Percentiles rank a stretch among this genome's conserved stretches.
phyloP scores from a whole-genome alignment of 2,888 invertebrate genomes.

The Cremastobaeus sp. region DNA sequence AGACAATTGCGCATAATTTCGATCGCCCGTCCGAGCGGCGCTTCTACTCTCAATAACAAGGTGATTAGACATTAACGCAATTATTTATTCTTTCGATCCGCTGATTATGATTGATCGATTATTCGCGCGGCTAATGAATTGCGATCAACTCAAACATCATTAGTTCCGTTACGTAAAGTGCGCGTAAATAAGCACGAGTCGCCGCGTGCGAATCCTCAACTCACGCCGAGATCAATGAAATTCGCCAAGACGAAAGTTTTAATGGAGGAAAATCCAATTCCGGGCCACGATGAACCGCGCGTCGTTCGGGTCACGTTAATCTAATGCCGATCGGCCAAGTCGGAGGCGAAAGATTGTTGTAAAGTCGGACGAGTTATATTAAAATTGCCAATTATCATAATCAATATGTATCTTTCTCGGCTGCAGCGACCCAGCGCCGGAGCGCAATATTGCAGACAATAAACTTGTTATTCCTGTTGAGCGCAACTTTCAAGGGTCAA shows the following conservation, averaged over 20 bases:
- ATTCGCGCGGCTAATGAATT: slow-evolving; percentile 52
- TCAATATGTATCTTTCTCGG: too few species aligned
- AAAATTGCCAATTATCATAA: slow-evolving; percentile 13
- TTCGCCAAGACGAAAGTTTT: too few species aligned
- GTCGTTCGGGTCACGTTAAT: too few species aligned
- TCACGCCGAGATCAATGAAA: neutral
- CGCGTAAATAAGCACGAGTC: neutral
- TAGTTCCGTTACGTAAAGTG: slow-evolving; percentile 32
- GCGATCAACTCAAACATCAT: slow-evolving; percentile 36
- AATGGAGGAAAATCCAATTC: too few species aligned
- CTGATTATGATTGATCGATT: slow-evolving; percentile 58
- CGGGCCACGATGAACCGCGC: too few species aligned
- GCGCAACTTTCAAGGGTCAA: slow-evolving; percentile 63
- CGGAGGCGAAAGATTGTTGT: too few species aligned
- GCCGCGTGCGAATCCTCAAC: neutral
- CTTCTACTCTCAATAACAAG: slow-evolving; percentile 58
- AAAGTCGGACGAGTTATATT: too few species aligned
- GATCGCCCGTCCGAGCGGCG: slow-evolving; percentile 34
- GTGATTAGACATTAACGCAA: slow-evolving; percentile 54
- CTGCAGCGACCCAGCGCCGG: too few species aligned
- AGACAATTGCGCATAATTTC: slow-evolving; percentile 60
- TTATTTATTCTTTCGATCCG: slow-evolving; percentile 46
- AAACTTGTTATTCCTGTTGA: slow-evolving; percentile 56
- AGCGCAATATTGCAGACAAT: slow-evolving; percentile 46
- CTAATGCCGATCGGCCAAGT: too few species aligned